These are phyloP conservation scores for Potamarius usumacintae DNA, from an alignment of 2,113 vertebrate species.

Conservation along the genomic window DNA sequence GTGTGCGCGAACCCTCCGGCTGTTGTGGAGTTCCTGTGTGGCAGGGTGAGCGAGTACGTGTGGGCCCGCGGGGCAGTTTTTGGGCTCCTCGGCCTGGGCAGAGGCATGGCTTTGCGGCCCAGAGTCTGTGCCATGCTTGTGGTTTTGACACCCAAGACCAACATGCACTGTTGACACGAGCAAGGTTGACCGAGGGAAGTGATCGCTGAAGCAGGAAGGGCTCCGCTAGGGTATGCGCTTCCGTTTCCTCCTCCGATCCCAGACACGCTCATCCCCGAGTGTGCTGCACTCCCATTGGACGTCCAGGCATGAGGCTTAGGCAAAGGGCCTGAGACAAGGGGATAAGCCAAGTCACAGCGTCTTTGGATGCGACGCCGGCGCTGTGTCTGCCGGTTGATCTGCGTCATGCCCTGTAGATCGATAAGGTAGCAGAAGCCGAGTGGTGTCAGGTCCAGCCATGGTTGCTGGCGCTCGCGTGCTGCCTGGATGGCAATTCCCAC, in stretches of 20 bases:
- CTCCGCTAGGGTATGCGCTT: slow-evolving; percentile 74
- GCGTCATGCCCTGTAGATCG: slow-evolving; percentile 97
- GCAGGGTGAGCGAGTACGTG: slow-evolving; percentile 73
- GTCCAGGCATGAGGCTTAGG: slow-evolving; percentile 77
- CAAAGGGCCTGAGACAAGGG: slow-evolving; percentile 82
- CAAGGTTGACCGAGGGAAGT: slow-evolving; percentile 79
- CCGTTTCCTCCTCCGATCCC: slow-evolving; percentile 70
- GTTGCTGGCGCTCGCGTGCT: slow-evolving; percentile 94
- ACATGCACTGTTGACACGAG: slow-evolving; percentile 87
- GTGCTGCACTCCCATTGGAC: slow-evolving; percentile 69
- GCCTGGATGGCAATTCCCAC: slow-evolving; percentile 97
- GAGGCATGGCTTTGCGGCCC: slow-evolving; percentile 66
- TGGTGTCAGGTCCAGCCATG: slow-evolving; percentile 94
- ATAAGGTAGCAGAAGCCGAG: slow-evolving; percentile 98
- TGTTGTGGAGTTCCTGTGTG: slow-evolving; percentile 69
- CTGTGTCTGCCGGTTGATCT: slow-evolving; percentile 94
- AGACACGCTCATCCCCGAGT: slow-evolving; percentile 72
- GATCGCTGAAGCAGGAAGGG: slow-evolving; percentile 73
- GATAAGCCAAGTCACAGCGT: slow-evolving; percentile 88
- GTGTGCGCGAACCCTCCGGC: slow-evolving; percentile 63
- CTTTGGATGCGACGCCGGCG: slow-evolving; percentile 88
- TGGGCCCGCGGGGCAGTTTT: slow-evolving; percentile 63
- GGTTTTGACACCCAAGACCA: slow-evolving; percentile 84
- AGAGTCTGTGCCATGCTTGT: slow-evolving; percentile 74
- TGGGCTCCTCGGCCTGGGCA: slow-evolving; percentile 70